Evolutionary conservation across 2,113 vertebrate genomes (phyloP).

Genomic region (Emydura subglobosa): DNA sequence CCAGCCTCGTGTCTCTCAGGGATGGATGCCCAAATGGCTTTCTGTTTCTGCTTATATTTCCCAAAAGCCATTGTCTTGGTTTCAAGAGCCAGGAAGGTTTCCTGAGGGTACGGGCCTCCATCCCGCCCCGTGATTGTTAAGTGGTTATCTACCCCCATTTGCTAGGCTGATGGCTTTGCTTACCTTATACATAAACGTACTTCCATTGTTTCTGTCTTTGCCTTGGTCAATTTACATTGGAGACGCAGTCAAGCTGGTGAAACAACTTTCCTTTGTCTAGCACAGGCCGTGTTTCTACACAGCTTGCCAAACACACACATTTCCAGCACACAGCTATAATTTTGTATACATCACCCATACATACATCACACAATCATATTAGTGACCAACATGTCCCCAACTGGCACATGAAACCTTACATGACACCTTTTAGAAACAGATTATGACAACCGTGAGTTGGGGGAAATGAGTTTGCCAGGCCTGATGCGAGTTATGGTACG

Average conservation of each 20-base stretch:
- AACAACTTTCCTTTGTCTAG: neutral
- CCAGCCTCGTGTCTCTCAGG: neutral
- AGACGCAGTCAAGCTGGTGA: neutral
- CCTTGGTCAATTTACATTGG: neutral
- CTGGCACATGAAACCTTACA: too few relatives aligned
- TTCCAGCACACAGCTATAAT: neutral
- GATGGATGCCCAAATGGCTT: neutral
- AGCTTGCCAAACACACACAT: neutral
- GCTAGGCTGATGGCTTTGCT: too few relatives aligned
- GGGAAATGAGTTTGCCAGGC: too few relatives aligned
- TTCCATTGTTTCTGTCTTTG: too few relatives aligned
- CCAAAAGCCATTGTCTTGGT: too few relatives aligned
- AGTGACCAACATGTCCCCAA: neutral
- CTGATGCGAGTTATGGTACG: too few relatives aligned
- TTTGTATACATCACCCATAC: neutral
- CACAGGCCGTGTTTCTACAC: neutral
- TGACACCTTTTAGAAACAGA: too few relatives aligned
- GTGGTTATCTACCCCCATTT: too few relatives aligned
- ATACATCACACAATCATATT: neutral
- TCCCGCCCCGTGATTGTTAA: too few relatives aligned
- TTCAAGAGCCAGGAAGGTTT: too few relatives aligned
- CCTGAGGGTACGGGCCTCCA: too few relatives aligned
- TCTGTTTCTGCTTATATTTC: neutral
- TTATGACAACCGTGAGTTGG: too few relatives aligned
- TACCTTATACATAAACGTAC: neutral